Evolutionary conservation across 2,797 vertebrate genomes (phyloP).

Genomic region (Phalanger gymnotis): DNA sequence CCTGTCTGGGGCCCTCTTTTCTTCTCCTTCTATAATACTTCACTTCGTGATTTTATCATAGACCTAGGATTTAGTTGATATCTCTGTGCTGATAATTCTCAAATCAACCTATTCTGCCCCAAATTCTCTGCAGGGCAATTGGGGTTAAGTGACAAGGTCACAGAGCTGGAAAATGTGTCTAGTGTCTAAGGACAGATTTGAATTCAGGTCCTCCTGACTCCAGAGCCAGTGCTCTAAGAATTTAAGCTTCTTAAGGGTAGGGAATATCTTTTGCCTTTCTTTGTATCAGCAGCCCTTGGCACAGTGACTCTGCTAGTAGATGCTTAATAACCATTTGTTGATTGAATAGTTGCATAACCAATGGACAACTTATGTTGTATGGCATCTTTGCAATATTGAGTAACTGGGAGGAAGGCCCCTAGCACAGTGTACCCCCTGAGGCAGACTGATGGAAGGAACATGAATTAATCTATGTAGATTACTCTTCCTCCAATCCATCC

Average conservation of each 20-base stretch:
- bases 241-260: background rate
- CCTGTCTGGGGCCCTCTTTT: background rate
- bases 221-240: too few species aligned
- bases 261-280: background rate
- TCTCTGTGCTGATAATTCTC: background rate
- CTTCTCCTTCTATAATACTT: background rate
- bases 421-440: background rate
- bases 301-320: background rate
- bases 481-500: too few species aligned
- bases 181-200: too few species aligned
- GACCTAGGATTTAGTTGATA: background rate
- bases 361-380: background rate
- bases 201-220: too few species aligned
- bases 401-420: background rate
- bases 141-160: too few species aligned
- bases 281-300: background rate
- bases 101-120: background rate
- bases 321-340: background rate
- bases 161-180: too few species aligned
- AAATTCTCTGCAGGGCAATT: too few species aligned
- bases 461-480: too few species aligned
- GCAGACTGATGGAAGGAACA: background rate
- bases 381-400: background rate
- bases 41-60: background rate
- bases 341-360: background rate